Base-by-base conservation (phyloP, 2,113 vertebrate species). In the rat (Rattus norvegicus) region DNA sequence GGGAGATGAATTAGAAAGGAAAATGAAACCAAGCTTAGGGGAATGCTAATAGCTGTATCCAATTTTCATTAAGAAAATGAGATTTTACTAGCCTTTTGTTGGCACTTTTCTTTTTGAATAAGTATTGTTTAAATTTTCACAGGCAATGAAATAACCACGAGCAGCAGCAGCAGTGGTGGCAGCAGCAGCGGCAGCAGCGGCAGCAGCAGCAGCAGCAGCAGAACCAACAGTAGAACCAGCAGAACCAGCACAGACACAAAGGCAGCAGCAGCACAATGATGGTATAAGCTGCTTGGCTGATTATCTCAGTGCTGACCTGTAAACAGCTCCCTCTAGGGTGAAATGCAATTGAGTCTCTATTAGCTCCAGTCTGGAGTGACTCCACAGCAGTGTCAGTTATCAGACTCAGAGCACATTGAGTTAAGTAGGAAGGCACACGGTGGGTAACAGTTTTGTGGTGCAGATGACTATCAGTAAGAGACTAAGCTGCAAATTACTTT, bases 401-500 rank as follows among this genome's bases (percentile, higher is more conserved):
- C 94, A 96, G 91, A 43, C 89, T 98, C 88, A 92, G 94, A 97
- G 95, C 88, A 95, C 90, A 97, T 94, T 97, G 90, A 97, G 94
- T 81, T 98, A 95, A 97, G 91, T 88, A 89, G 61, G 63, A 96
- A 93, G 93, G 91, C 65, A 30, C 92, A 92, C 92, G 65, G 67
- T 95, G 89, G 52, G 89, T 95, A 96, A 97, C 93, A 94, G 95
- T 98, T 97, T 95, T 0, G 0, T 96, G 94, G 96, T 4, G 5
- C 63, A 96, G 98, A 97, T 98, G 93, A 36, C 90, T 96, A 95
- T 95, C 39, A 0, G 88, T 16, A 83, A 98, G 96, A 94, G 94
- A 94, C 93, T 98, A 96, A 98, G 95, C 95, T 52, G 88, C 97
- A 98, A 98, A 98, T 98, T 92, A 96, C 93, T 97, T 97, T 93